Evolutionary conservation across 2,888 invertebrate genomes (phyloP), one percentile per base, ranked within the genome.

Genomic region (Orthonevra nobilis): DNA sequence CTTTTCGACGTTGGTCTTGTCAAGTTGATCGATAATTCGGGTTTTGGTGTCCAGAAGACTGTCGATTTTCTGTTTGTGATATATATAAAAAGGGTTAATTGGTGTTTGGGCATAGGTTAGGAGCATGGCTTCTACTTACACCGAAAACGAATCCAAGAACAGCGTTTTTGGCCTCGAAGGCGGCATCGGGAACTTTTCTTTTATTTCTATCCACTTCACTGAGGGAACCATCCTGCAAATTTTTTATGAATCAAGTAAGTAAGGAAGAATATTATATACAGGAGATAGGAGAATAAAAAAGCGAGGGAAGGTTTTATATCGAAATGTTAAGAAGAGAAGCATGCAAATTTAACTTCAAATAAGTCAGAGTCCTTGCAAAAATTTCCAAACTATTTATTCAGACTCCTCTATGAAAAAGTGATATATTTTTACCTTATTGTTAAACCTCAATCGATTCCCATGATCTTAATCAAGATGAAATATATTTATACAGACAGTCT

Each of bases 91-190:
- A 77, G 52, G 52, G 26, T 30, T 3, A 38, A 32, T 23, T 5
- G 23, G 23, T 23, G 3, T 23, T 23, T 23, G 23, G 23, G 5
- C 5, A 5, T 23, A 23, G 23, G 23, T n/a, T n/a, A n/a, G n/a
- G n/a, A n/a, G n/a, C n/a, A n/a, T n/a, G n/a, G n/a, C n/a, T n/a
- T n/a, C 2, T 34, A 91, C 91, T 94, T 92, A 95, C 95, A 89
- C 95, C 94, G 87, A 95, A 95, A 30, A 95, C 94, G 88, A 95
- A 94, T 87, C 94, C 94, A 85, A 95, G 91, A 82, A 95, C 90
- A 52, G 94, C 95, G 88, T 94, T 95, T 88, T 94, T 94, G 84
- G 94, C 92, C 84, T 94, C 94, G 85, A 93, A 93, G 81, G 91
- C 90, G 82, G 90, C 89, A 56, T 91, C 90, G 85, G 94, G 94